Evolutionary conservation across 1,140 invertebrate species (phyloP), one percentile per base, ranked within the genome.

Genomic region (Aphelinus atriplicis): DNA sequence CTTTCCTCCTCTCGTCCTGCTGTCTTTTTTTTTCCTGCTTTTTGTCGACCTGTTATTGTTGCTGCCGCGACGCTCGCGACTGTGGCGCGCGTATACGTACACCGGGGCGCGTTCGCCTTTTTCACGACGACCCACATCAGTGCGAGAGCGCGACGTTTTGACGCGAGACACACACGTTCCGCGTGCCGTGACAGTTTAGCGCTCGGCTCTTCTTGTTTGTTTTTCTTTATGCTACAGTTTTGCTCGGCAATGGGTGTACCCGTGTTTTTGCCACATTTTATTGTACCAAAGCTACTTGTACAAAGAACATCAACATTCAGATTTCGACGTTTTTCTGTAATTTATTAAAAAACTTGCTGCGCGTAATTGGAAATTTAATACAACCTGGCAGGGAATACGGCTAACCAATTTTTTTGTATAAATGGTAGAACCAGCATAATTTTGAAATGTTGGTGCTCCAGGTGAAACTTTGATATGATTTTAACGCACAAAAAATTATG

Each of bases 131-230:
- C 63, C 63, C 71, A 66, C 10, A 58, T 73, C 64, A 55, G 65
- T 46, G 47, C 2, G 26, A 26, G 26, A 9, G 6, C 47, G 56
- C 58, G 73, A 69, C 73, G 58, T 68, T 74, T 74, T 74, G 73
- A 74, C 73, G 57, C 58, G 46, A 56, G 50, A 74, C 43, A 55
- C 7, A 62, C 66, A 50, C 50, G 62, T 46, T 48, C 48, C 48
- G 3, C 10, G 26, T 26, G 46, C 9, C 60, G 43, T 64, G 58
- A 69, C 65, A 62, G 71, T 73, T 73, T 53, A 42, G 1, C 3
- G 4, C 10, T 1, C 5, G 48, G n/a, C 43, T 65, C 48, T 42
- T 55, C 6, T 67, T 55, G 6, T 53, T 9, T 60, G 53, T 55
- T 46, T 67, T 9, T 45, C 9, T 67, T 51, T 55, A 60, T 43